Conservation (phyloP, 2,797 vertebrate genomes). For the Myiotriccus ornatus region DNA sequence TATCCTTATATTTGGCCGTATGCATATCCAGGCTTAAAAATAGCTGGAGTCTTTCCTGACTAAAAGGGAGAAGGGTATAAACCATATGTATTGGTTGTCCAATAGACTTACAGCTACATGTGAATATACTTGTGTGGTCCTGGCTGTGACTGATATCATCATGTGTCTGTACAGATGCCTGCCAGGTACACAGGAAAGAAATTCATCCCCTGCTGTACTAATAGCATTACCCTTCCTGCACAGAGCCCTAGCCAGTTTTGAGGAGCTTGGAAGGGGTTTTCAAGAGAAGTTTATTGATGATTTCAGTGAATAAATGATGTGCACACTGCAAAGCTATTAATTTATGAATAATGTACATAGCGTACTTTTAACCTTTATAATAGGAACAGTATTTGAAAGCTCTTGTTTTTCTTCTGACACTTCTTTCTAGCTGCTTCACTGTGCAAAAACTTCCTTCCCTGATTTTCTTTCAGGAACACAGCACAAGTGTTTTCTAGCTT, state of each 20-base stretch:
- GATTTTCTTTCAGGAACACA: not conserved
- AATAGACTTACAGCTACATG: not conserved
- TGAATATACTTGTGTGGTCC: conserved; percentile 55
- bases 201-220: not conserved
- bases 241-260: not conserved
- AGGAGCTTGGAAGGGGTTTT: not conserved
- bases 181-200: conserved; percentile 36
- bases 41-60: conserved; percentile 18
- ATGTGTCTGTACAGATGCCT: not conserved
- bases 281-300: not conserved
- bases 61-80: conserved; percentile 1
- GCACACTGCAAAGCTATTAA: not conserved
- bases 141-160: conserved; percentile 18
- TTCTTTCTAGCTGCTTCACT: not conserved
- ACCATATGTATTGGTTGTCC: conserved; percentile 5
- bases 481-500: not conserved
- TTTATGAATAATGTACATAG: not conserved
- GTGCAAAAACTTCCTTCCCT: not conserved
- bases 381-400: not conserved
- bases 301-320: not conserved
- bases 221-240: not conserved
- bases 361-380: not conserved
- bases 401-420: not conserved
- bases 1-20: not conserved
- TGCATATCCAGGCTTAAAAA: conserved; percentile 25